phyloP scores from a whole-genome alignment of 2,888 invertebrate species.

The Caradrina clavipalpis region DNA sequence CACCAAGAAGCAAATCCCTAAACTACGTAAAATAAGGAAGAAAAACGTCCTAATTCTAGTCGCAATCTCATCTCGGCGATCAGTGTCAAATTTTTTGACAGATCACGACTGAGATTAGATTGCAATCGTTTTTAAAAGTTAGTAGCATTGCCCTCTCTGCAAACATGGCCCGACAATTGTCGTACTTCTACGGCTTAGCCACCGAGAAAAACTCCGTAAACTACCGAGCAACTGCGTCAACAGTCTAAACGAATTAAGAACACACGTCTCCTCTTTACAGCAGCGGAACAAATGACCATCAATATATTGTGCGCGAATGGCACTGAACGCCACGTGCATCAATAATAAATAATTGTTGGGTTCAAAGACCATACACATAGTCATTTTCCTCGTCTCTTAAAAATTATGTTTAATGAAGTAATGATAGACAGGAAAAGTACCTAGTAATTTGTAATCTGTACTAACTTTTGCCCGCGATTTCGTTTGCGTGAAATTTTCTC shows the following conservation, averaged over 20 bases:
- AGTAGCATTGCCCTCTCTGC: too few species aligned
- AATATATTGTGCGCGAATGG: constrained; percentile 42
- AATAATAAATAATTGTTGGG: constrained; percentile 42
- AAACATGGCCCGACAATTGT: background rate
- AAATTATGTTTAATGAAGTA: constrained; percentile 16
- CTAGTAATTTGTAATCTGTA: background rate
- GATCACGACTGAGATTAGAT: too few species aligned
- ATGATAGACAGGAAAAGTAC: constrained; percentile 7
- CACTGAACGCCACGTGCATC: constrained; percentile 47
- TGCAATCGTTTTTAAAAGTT: too few species aligned
- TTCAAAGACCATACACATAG: constrained; percentile 52
- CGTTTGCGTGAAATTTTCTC: too few species aligned
- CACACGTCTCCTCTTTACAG: constrained; percentile 19
- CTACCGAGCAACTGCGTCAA: too few species aligned
- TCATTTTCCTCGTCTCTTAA: constrained; percentile 42
- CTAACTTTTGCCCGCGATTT: background rate
- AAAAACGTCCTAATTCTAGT: too few species aligned
- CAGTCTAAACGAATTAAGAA: constrained; percentile 16
- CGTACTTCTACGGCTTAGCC: background rate
- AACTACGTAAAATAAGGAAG: too few species aligned
- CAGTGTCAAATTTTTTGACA: too few species aligned
- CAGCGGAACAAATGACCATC: constrained; percentile 43
- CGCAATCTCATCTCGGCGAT: too few species aligned
- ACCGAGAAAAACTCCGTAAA: background rate
- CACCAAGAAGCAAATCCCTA: background rate